These are phyloP conservation scores for Phaethon lepturus DNA, from an alignment of 2,113 vertebrate species.

Conservation along the genomic window DNA sequence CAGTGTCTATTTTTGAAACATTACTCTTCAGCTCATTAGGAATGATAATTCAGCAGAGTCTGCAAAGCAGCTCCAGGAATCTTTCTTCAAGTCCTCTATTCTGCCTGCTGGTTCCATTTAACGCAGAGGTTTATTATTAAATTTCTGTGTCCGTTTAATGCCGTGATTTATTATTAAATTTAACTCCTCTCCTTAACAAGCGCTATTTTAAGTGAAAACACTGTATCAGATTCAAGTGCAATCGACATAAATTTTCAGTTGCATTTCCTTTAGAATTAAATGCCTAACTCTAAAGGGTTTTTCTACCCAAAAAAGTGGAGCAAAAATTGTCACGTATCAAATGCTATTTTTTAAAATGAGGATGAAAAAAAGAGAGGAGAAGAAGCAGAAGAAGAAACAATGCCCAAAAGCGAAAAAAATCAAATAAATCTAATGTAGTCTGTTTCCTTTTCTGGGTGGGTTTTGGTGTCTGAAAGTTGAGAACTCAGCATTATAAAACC, in stretches of 20 bases:
- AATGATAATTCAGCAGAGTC: background rate
- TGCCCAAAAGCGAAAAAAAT: slow-evolving; percentile 48
- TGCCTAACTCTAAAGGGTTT: background rate
- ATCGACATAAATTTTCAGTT: background rate
- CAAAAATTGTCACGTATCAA: background rate
- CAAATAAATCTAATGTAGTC: background rate
- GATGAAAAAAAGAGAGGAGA: background rate
- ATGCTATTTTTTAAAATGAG: background rate
- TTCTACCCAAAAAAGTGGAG: background rate
- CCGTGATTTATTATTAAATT: background rate
- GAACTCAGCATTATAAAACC: slow-evolving; percentile 72
- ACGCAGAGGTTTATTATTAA: background rate
- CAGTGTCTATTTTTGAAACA: background rate
- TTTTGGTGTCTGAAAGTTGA: slow-evolving; percentile 72
- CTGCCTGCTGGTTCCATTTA: background rate
- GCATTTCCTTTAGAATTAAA: background rate
- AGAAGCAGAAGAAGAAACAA: background rate
- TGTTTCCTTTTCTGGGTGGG: slow-evolving; percentile 59
- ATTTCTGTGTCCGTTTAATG: background rate
- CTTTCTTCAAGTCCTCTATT: background rate
- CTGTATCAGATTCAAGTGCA: background rate
- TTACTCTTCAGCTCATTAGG: background rate
- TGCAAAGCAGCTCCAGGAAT: background rate
- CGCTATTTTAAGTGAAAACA: background rate
- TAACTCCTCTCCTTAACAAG: background rate